A percentile compares a stretch with the other conserved stretches of the same genome.
Evolutionary conservation across 2,888 invertebrate species (phyloP).

Genomic region (Pachycephus smyrnensis): DNA sequence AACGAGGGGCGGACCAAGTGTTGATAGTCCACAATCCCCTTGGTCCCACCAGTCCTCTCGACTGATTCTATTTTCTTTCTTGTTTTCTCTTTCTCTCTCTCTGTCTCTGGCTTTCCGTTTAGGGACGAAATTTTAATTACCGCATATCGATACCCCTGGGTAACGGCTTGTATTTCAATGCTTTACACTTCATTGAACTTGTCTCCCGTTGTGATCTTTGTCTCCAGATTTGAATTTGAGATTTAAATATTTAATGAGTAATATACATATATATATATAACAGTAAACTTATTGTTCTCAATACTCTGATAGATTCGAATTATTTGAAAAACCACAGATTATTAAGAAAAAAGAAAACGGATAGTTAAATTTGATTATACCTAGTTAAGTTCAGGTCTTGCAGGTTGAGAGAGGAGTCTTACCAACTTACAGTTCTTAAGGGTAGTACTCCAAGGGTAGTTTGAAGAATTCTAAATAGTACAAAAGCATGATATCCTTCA

Average conservation of each 20-base stretch:
- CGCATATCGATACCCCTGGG: not conserved
- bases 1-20: conserved; percentile 50
- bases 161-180: not conserved
- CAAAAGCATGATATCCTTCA: not conserved
- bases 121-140: not conserved
- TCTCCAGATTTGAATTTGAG: too few species aligned
- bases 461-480: not conserved
- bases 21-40: conserved; percentile 29
- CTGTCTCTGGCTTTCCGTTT: not conserved
- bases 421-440: not conserved
- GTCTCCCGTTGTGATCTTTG: not conserved
- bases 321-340: not conserved
- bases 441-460: not conserved
- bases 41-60: not conserved
- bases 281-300: not conserved
- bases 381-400: not conserved
- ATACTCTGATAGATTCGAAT: not conserved
- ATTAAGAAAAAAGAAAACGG: not conserved
- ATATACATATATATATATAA: not conserved
- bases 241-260: too few species aligned
- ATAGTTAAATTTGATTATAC: not conserved
- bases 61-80: not conserved
- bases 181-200: not conserved
- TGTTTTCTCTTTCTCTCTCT: not conserved
- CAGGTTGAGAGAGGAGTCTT: not conserved